phyloP scores from a whole-genome alignment of 2,113 vertebrate species.

The Pluvialis apricaria region DNA sequence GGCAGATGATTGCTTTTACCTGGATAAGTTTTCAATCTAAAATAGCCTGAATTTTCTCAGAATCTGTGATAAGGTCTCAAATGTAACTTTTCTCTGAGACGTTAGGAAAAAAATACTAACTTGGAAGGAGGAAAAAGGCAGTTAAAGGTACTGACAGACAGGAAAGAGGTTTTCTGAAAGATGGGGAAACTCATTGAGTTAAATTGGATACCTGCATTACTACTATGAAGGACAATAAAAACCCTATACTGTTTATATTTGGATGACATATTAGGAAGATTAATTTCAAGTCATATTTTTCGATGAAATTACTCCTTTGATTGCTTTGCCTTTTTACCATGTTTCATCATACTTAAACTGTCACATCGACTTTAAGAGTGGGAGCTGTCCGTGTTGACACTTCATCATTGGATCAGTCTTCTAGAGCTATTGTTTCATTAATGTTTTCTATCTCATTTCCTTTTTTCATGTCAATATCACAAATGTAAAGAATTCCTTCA shows the following conservation, averaged over 20 bases:
- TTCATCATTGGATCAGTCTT: background rate
- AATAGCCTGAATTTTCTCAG: background rate
- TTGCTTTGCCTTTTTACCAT: background rate
- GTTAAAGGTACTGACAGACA: background rate
- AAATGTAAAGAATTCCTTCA: slow-evolving; percentile 14
- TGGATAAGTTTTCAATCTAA: background rate
- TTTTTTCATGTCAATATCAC: background rate
- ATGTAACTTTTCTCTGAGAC: background rate
- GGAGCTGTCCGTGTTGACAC: background rate
- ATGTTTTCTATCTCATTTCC: slow-evolving; percentile 22
- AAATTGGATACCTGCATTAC: background rate
- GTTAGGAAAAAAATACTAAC: background rate
- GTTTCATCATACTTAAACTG: background rate
- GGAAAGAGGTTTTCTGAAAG: background rate
- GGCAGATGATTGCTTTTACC: background rate
- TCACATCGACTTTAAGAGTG: background rate
- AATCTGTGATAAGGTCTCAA: background rate
- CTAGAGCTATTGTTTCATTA: slow-evolving; percentile 40
- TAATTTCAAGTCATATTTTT: background rate
- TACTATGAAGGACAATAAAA: background rate
- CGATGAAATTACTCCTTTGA: background rate
- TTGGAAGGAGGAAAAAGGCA: background rate
- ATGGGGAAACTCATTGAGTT: background rate
- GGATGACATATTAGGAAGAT: background rate
- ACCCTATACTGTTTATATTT: background rate